Evolutionary conservation across 2,888 invertebrate genomes (phyloP), one percentile per base, ranked within the genome.

Genomic region (Caenorhabditis parvicauda): DNA sequence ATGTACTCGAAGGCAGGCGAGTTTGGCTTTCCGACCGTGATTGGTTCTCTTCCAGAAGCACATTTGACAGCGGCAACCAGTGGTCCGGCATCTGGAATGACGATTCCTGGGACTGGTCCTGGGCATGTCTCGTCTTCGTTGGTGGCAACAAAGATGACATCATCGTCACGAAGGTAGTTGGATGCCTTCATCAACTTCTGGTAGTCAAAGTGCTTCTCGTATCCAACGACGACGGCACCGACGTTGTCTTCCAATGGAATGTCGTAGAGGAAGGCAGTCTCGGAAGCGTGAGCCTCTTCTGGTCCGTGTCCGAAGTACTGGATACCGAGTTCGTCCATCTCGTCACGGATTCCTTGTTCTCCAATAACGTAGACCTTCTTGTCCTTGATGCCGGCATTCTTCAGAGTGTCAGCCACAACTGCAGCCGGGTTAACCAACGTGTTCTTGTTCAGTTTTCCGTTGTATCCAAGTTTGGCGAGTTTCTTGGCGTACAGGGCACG

Each of bases 211-310:
- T 93, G 88, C 64, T 89, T 88, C 83, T 98, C 96, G 82, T 92
- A 94, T 1, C 94, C 95, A 37, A 95, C 91, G 24, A 95, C 86
- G 0, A 98, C 96, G 38, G 94, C 95, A 0, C 90, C 91, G 22
- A 96, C 81, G 80, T 84, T 59, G 47, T 73, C 70, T 43, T 76
- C 74, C 39, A 79, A 60, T n/a, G 74, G 69, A 49, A 79, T 67
- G 54, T 77, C 75, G 66, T 73, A 79, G 56, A 78, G 70, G 56
- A 79, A 79, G 43, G 77, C 74, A n/a, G n/a, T n/a, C n/a, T n/a
- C n/a, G n/a, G n/a, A n/a, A n/a, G n/a, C n/a, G n/a, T n/a, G n/a
- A n/a, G n/a, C n/a, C n/a, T n/a, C n/a, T n/a, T n/a, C n/a, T n/a
- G n/a, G n/a, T n/a, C n/a, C n/a, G n/a, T n/a, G n/a, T n/a, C n/a